Conservation (phyloP, 2,888 invertebrate genomes). For the Notodonta dromedarius region DNA sequence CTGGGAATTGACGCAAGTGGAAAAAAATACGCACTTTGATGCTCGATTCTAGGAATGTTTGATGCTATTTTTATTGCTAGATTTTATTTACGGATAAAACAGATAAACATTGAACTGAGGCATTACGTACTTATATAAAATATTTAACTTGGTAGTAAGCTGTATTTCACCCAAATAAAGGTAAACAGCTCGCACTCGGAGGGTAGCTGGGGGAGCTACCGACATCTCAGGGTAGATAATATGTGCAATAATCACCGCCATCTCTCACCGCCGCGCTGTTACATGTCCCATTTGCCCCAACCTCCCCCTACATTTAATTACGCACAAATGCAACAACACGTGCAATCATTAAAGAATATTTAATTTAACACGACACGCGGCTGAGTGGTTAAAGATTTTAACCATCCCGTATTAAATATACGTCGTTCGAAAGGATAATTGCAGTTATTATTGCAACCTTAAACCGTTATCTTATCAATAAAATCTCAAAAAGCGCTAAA, state of each 20-base stretch:
- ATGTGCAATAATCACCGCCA: constrained; percentile 75
- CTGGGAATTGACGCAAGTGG: constrained; percentile 8
- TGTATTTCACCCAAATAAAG: constrained; percentile 50
- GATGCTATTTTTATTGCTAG: constrained; percentile 14
- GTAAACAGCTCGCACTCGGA: constrained; percentile 41
- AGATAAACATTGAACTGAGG: neutral
- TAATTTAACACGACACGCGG: constrained; percentile 45
- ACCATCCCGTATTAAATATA: constrained; percentile 7
- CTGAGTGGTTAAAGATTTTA: constrained; percentile 20
- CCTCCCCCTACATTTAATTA: constrained; percentile 67
- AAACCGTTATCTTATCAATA: constrained; percentile 31
- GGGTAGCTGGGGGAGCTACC: constrained; percentile 44
- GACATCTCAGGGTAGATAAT: constrained; percentile 63
- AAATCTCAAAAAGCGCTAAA: constrained; percentile 33
- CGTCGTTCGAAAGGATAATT: constrained; percentile 7
- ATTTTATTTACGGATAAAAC: neutral
- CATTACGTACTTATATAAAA: no score
- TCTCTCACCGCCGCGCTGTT: constrained; percentile 63
- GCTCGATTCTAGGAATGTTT: constrained; percentile 4
- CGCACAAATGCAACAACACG: constrained; percentile 65
- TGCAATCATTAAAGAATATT: constrained; percentile 57
- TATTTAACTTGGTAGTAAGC: constrained; percentile 4
- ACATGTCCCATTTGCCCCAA: constrained; percentile 60
- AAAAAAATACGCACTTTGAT: constrained; percentile 10
- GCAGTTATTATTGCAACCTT: constrained; percentile 16